phyloP scores from a whole-genome alignment of 2,888 invertebrate species.

The Sepioteuthis lessoniana region DNA sequence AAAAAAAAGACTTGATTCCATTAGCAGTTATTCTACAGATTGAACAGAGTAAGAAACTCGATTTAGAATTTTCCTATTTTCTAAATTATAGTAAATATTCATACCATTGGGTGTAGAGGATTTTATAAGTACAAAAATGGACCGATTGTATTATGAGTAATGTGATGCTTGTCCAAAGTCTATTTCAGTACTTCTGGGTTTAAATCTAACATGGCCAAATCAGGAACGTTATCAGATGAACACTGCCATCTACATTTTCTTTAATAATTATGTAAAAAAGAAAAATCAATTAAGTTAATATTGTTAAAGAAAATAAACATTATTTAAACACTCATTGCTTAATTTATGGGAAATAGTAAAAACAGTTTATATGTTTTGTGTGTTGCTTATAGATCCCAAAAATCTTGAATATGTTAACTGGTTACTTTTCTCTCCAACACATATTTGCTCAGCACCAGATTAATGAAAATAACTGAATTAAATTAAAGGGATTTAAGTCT shows the following conservation, averaged over 20 bases:
- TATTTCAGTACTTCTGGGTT: background rate
- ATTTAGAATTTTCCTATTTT: no score
- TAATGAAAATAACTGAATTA: background rate
- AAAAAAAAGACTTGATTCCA: no score
- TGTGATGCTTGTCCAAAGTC: background rate
- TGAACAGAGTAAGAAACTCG: no score
- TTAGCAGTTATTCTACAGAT: no score
- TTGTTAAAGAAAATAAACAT: background rate
- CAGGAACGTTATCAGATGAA: background rate
- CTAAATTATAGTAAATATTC: background rate
- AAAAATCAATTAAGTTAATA: background rate
- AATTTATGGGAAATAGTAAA: background rate
- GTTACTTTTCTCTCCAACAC: background rate
- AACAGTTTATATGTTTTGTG: background rate
- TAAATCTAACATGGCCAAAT: background rate
- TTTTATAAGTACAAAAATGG: conserved; percentile 16
- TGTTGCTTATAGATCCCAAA: background rate
- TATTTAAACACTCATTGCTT: background rate
- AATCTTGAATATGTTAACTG: background rate
- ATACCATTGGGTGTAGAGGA: background rate
- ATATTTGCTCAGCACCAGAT: background rate
- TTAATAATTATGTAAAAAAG: no score
- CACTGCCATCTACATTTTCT: background rate
- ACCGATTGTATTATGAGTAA: background rate
- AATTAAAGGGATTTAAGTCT: background rate